Percentiles rank a stretch among this genome's conserved stretches.
phyloP scores from a whole-genome alignment of 1,140 invertebrate species.

The Sitophilus oryzae region DNA sequence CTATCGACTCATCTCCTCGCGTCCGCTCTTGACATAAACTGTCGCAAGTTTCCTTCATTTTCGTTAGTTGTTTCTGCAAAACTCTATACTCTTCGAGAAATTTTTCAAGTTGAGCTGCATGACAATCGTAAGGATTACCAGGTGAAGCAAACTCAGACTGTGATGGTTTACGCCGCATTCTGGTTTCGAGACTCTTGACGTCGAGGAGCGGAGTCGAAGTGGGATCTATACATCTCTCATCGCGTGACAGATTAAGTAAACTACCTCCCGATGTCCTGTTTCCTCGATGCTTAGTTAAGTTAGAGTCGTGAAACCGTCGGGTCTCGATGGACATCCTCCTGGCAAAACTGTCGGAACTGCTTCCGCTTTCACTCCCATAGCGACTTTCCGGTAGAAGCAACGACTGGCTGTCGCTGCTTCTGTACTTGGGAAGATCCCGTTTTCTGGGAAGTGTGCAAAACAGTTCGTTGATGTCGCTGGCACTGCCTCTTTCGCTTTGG shows the following conservation, averaged over 20 bases:
- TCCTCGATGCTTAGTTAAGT: constrained; percentile 34
- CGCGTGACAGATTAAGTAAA: constrained; percentile 48
- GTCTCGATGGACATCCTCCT: constrained; percentile 30
- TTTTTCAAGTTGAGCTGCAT: constrained; percentile 66
- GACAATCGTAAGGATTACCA: constrained; percentile 60
- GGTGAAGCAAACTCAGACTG: constrained; percentile 32
- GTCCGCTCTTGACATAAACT: constrained; percentile 49
- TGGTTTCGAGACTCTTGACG: constrained; percentile 45
- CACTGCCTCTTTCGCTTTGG: constrained; percentile 38
- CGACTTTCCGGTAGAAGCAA: constrained; percentile 53
- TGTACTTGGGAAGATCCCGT: constrained; percentile 44
- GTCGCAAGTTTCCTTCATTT: constrained; percentile 71
- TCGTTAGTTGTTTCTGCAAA: constrained; percentile 66
- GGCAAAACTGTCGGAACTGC: constrained; percentile 31
- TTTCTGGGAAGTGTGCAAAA: constrained; percentile 59
- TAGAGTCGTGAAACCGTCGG: constrained; percentile 27
- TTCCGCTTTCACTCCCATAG: constrained; percentile 46
- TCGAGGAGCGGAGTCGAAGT: constrained; percentile 50
- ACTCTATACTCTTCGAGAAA: constrained; percentile 71
- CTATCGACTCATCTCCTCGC: too few species aligned
- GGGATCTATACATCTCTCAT: constrained; percentile 34
- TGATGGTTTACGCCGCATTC: constrained; percentile 20
- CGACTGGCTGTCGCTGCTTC: constrained; percentile 61
- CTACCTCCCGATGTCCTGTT: constrained; percentile 49
- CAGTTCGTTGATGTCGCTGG: constrained; percentile 43